These are phyloP conservation scores for Ornithoptera alexandrae DNA, from an alignment of 2,888 invertebrate genomes.

Conservation along the genomic window DNA sequence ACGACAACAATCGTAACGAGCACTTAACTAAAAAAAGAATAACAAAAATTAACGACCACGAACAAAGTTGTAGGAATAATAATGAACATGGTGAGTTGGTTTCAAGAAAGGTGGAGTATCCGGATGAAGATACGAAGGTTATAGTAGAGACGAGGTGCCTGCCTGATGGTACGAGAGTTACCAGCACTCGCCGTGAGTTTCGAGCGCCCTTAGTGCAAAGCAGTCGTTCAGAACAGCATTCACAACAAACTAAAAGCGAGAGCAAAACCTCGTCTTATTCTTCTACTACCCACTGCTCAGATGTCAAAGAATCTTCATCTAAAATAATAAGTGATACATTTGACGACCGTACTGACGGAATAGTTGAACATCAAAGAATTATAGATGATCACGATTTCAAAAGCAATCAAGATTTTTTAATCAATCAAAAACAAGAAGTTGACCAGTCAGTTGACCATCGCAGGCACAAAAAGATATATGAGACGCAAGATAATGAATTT, in stretches of 20 bases:
- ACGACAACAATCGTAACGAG: constrained; percentile 45
- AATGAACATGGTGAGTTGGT: constrained; percentile 70
- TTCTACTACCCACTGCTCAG: constrained; percentile 50
- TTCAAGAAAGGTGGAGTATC: constrained; percentile 80
- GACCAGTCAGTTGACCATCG: constrained; percentile 3
- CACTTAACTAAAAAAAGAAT: constrained; percentile 43
- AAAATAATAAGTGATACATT: constrained; percentile 47
- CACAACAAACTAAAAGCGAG: constrained; percentile 53
- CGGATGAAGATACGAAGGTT: constrained; percentile 83
- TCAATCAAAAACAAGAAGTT: not conserved
- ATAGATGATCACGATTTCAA: constrained; percentile 56
- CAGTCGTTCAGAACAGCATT: constrained; percentile 57
- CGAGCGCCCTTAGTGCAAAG: constrained; percentile 59
- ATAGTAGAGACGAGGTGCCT: constrained; percentile 83
- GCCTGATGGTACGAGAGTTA: constrained; percentile 83
- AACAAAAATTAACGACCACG: constrained; percentile 47
- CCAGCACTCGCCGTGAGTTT: constrained; percentile 84
- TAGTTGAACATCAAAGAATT: constrained; percentile 62
- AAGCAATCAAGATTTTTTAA: constrained; percentile 29
- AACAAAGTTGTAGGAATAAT: constrained; percentile 47
- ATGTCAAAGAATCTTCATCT: constrained; percentile 50
- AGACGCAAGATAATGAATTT: constrained; percentile 41
- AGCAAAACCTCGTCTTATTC: constrained; percentile 50
- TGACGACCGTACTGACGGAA: constrained; percentile 47
- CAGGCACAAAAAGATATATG: constrained; percentile 34